phyloP scores from a whole-genome alignment of 2,888 invertebrate genomes.

The Archaeoteleia sp. region DNA sequence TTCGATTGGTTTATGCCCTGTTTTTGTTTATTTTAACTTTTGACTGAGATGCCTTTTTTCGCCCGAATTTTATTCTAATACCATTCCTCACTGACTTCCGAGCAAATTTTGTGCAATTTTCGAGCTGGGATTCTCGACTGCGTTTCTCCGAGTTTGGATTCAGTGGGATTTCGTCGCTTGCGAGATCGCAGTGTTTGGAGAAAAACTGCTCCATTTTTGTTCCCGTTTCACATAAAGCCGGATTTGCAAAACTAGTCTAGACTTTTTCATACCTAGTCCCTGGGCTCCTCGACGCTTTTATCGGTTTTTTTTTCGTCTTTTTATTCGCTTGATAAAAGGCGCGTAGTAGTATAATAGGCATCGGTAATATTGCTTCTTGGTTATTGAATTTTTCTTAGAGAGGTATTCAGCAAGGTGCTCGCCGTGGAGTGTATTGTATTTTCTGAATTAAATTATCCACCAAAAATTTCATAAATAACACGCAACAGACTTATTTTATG shows the following conservation, averaged over 20 bases:
- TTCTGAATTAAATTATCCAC: no score
- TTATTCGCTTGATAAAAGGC: constrained; percentile 55
- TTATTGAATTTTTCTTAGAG: constrained; percentile 55
- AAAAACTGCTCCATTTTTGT: constrained; percentile 1
- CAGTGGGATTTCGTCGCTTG: constrained; percentile 1
- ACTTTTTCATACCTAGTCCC: background rate
- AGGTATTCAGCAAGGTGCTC: constrained; percentile 33
- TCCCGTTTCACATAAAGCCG: constrained; percentile 3
- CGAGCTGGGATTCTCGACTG: constrained; percentile 16
- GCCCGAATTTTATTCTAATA: background rate
- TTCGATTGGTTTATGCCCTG: constrained; percentile 28
- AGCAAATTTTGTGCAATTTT: constrained; percentile 67
- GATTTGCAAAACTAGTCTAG: constrained; percentile 12
- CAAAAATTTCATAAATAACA: no score
- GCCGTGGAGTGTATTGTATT: constrained; percentile 1
- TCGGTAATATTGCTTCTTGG: constrained; percentile 73
- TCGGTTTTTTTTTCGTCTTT: constrained; percentile 41
- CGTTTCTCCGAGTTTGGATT: background rate
- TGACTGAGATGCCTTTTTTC: constrained; percentile 23
- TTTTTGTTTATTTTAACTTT: constrained; percentile 17
- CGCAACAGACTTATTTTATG: no score
- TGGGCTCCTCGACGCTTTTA: background rate
- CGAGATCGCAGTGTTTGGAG: background rate
- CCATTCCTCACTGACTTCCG: constrained; percentile 50
- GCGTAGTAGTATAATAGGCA: constrained; percentile 65